Conservation (phyloP, 2,797 vertebrate genomes). For the Yasuhikotakia modesta region DNA sequence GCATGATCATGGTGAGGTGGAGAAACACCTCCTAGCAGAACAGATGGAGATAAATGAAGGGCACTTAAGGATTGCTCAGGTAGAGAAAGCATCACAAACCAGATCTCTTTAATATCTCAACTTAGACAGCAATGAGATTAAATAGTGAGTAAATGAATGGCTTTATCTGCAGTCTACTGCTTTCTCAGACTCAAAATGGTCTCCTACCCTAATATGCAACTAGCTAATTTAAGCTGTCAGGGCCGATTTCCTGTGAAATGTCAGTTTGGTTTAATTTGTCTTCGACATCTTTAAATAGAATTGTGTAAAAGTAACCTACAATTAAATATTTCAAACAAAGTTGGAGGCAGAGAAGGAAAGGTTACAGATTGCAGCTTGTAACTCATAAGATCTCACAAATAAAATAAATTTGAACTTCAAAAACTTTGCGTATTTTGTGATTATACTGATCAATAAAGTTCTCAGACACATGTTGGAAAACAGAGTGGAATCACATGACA, state of each 20-base stretch:
- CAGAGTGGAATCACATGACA: conserved; percentile 5
- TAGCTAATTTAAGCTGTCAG: too few species aligned
- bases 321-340: too few species aligned
- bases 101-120: neutral
- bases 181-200: too few species aligned
- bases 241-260: too few species aligned
- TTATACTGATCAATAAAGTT: neutral
- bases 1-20: conserved; percentile 17
- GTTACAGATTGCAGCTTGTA: neutral
- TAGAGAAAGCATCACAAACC: conserved; percentile 8
- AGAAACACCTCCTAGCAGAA: conserved; percentile 1
- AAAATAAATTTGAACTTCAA: neutral
- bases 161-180: too few species aligned
- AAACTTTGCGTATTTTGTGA: neutral
- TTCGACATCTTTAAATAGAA: too few species aligned
- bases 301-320: too few species aligned
- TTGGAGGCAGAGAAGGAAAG: too few species aligned
- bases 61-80: conserved; percentile 7
- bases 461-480: neutral
- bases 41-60: neutral
- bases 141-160: neutral
- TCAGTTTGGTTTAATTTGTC: too few species aligned
- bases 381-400: conserved; percentile 11
- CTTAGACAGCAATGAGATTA: neutral
- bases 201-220: too few species aligned